Conservation (phyloP, 2,113 vertebrate genomes). For the Greenwoodochromis staneri region DNA sequence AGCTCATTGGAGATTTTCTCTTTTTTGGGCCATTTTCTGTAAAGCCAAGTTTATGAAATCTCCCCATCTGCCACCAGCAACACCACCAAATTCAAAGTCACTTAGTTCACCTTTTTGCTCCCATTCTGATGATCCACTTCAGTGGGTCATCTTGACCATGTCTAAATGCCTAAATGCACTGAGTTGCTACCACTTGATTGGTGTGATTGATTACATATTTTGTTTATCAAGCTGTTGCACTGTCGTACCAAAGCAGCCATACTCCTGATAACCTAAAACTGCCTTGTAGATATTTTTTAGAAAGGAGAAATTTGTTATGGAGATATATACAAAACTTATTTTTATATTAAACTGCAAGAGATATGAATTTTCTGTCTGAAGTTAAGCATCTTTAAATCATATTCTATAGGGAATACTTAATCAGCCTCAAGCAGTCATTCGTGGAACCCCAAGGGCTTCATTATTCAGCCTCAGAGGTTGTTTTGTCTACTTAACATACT, state of each 20-base stretch:
- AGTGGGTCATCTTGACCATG: neutral
- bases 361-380: neutral
- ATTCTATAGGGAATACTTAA: neutral
- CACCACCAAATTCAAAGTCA: neutral
- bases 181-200: neutral
- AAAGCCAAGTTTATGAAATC: neutral
- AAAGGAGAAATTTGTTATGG: neutral
- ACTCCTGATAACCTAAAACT: neutral
- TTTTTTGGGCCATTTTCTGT: neutral
- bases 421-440: neutral
- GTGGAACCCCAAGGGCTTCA: neutral
- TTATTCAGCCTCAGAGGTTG: neutral
- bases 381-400: neutral
- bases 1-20: neutral
- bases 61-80: neutral
- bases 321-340: neutral
- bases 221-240: neutral
- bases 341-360: neutral
- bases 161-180: neutral
- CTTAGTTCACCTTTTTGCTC: neutral
- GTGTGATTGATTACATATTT: neutral
- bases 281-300: neutral
- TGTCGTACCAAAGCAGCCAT: neutral
- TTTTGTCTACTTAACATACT: neutral
- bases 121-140: neutral